These are phyloP conservation scores for Rotaria socialis DNA, from an alignment of 2,888 invertebrate species.

Conservation along the genomic window DNA sequence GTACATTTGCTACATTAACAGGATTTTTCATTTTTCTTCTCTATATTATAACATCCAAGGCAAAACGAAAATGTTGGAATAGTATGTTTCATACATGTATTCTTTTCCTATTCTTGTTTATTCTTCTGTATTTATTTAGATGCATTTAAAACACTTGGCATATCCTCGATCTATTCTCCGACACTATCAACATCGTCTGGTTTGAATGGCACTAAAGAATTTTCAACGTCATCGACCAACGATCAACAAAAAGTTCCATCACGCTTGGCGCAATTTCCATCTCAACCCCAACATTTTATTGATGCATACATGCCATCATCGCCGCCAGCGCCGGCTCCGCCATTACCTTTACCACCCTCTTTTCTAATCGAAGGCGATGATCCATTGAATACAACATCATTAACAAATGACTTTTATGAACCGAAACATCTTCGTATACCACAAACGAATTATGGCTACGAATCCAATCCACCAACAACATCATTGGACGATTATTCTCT, in stretches of 20 bases:
- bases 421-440: background rate
- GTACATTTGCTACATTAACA: conserved; percentile 53
- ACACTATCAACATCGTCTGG: background rate
- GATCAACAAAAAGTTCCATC: background rate
- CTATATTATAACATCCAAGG: conserved; percentile 48
- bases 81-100: background rate
- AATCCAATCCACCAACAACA: background rate
- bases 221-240: background rate
- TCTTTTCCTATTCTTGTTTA: too few species aligned
- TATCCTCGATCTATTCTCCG: conserved; percentile 24
- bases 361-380: background rate
- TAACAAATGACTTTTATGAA: background rate
- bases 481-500: background rate
- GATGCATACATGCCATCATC: conserved; percentile 13
- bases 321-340: background rate
- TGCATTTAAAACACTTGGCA: background rate
- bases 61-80: conserved; percentile 15
- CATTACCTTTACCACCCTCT: background rate
- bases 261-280: background rate
- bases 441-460: conserved; percentile 10
- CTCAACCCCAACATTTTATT: background rate
- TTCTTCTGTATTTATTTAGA: background rate
- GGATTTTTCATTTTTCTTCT: conserved; percentile 53
- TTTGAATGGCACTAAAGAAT: background rate
- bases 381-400: background rate